These are phyloP conservation scores for Labia minor DNA, from an alignment of 2,888 invertebrate genomes.

Conservation along the genomic window DNA sequence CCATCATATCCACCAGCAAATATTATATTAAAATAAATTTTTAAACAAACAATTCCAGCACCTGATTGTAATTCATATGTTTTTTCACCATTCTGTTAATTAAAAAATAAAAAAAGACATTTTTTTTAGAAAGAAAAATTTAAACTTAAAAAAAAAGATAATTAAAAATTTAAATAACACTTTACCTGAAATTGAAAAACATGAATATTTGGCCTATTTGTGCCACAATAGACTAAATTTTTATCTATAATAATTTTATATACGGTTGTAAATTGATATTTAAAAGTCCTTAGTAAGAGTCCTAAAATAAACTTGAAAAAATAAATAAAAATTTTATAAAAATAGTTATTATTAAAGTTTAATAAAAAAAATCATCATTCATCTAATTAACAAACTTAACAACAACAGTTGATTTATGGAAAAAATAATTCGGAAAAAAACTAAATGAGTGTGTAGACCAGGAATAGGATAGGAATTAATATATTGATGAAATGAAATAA, in stretches of 20 bases:
- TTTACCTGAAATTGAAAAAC: not conserved
- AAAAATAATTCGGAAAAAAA: too few relatives aligned
- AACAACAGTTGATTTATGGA: too few relatives aligned
- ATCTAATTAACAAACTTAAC: not conserved
- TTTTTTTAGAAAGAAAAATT: not conserved
- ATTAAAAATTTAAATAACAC: conserved; percentile 19
- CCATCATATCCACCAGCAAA: conserved; percentile 70
- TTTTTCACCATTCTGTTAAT: conserved; percentile 51
- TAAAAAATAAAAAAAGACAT: conserved; percentile 16
- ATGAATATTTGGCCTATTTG: conserved; percentile 34
- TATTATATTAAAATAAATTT: conserved; percentile 49
- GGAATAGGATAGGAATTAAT: too few relatives aligned
- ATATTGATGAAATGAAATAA: too few relatives aligned
- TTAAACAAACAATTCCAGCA: conserved; percentile 62
- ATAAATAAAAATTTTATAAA: not conserved
- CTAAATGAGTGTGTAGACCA: too few relatives aligned
- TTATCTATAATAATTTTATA: conserved; percentile 58
- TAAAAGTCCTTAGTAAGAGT: conserved; percentile 51
- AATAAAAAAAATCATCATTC: not conserved
- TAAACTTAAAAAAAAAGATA: too few relatives aligned
- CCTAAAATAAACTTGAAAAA: conserved; percentile 31
- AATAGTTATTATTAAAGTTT: not conserved
- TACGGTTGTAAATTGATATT: conserved; percentile 50
- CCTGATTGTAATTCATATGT: conserved; percentile 50
- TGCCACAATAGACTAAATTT: conserved; percentile 64